These are phyloP conservation scores for Cydia strobilella DNA, from an alignment of 1,140 invertebrate species.

Conservation along the genomic window DNA sequence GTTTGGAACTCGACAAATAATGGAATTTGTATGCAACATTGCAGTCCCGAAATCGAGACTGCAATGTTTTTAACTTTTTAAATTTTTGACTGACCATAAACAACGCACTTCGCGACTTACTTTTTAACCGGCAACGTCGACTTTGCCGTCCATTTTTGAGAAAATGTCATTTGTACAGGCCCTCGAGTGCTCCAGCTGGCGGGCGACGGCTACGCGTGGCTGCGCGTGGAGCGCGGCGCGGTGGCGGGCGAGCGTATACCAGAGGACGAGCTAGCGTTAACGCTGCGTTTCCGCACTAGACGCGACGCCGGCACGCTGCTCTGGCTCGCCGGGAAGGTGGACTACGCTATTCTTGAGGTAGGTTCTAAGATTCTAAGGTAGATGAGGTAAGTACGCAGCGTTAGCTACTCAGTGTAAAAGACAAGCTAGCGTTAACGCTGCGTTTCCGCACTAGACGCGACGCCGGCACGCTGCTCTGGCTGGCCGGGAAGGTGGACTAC, in stretches of 20 bases:
- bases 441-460: conserved; percentile 92
- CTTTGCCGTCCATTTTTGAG: no score
- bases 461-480: conserved; percentile 93
- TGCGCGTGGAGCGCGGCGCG: conserved; percentile 59
- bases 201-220: conserved; percentile 63
- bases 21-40: no score
- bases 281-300: conserved; percentile 90
- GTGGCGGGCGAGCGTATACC: conserved; percentile 81
- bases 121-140: no score
- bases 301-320: conserved; percentile 93
- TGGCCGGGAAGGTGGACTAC: conserved; percentile 94
- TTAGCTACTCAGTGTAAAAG: no score
- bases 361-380: conserved; percentile 50
- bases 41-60: no score
- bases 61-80: no score
- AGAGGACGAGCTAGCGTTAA: conserved; percentile 90
- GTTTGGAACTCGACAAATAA: no score
- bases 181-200: conserved; percentile 45
- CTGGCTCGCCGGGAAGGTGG: conserved; percentile 91
- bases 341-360: conserved; percentile 94
- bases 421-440: conserved; percentile 85
- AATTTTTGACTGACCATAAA: no score
- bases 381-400: no score
- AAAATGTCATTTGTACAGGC: conserved; percentile 37
- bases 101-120: no score